Evolutionary conservation across 1,140 invertebrate species (phyloP), one percentile per base, ranked within the genome.

Genomic region (Drosophila sp.): DNA sequence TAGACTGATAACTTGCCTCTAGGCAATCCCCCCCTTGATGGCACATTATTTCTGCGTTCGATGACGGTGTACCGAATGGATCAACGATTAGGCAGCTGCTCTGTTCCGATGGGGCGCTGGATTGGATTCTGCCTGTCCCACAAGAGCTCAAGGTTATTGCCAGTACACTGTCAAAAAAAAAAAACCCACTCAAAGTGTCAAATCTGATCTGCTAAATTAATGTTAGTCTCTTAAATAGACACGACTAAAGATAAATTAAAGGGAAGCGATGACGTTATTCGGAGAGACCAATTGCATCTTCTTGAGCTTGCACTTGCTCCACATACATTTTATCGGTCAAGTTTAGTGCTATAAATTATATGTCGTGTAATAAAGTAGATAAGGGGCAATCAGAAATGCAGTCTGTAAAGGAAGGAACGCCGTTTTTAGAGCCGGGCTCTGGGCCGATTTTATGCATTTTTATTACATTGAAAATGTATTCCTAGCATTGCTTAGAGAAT

Each of bases 11-110:
- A 87, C 79, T 89, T 87, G 79, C 83, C 80, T 83, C 80, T 72
- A 67, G 79, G 84, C 84, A 80, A 87, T 89, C 83, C 83, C 84
- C 81, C 82, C 84, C 84, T 83, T 89, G 76, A 87, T 87, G 84
- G 83, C 79, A 83, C 84, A 89, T 87, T 87, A 83, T 61, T 78
- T 72, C 61, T 56, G 29, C 68, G 76, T 69, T 80, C 71, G 83
- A 83, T 89, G 83, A 86, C 82, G 77, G 73, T 86, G 69, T 82
- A 68, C 79, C 60, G 82, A 87, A 89, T 87, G 44, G 44, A 25
- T 25, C 25, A 25, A 25, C 44, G 44, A 50, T 50, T 50, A 50
- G 44, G 44, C 44, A 50, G 44, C 44, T 50, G 44, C 44, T 27
- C 7, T 10, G 4, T 23, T 47, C 44, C 17, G 44, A 23, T 23